These are phyloP conservation scores for Amphipyra tragopoginis DNA, from an alignment of 2,888 invertebrate species.

Conservation along the genomic window DNA sequence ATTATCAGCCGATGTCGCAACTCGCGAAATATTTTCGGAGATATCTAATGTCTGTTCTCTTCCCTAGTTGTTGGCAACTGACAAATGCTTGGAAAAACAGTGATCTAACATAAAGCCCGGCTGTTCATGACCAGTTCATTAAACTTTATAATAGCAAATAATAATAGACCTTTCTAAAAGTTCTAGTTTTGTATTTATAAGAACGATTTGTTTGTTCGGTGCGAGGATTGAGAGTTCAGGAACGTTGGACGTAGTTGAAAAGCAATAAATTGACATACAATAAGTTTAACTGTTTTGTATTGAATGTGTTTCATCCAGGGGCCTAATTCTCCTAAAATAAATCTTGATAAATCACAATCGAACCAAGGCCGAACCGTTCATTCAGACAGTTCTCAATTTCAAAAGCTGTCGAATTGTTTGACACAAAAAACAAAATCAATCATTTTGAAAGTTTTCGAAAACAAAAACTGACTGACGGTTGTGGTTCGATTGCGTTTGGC, in stretches of 20 bases:
- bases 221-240: not conserved
- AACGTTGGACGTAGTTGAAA: not conserved
- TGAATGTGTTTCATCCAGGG: no score
- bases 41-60: conserved; percentile 9
- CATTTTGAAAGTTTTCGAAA: no score
- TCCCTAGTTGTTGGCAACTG: conserved; percentile 44
- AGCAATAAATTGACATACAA: conserved; percentile 2
- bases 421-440: no score
- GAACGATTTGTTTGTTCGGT: conserved; percentile 3
- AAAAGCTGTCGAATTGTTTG: no score
- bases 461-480: no score
- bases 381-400: no score
- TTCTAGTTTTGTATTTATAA: conserved; percentile 7
- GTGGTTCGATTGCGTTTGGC: no score
- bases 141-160: conserved; percentile 22
- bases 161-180: conserved; percentile 19
- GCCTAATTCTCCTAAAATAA: no score
- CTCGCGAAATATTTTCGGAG: conserved; percentile 19
- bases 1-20: conserved; percentile 6
- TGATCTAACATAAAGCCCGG: conserved; percentile 38
- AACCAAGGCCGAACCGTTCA: no score
- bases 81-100: conserved; percentile 37
- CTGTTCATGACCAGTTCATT: conserved; percentile 32
- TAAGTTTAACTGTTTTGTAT: not conserved
- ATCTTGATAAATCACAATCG: no score